These are phyloP conservation scores for Campylorhamphus procurvoides DNA, from an alignment of 2,113 vertebrate species.

Conservation along the genomic window DNA sequence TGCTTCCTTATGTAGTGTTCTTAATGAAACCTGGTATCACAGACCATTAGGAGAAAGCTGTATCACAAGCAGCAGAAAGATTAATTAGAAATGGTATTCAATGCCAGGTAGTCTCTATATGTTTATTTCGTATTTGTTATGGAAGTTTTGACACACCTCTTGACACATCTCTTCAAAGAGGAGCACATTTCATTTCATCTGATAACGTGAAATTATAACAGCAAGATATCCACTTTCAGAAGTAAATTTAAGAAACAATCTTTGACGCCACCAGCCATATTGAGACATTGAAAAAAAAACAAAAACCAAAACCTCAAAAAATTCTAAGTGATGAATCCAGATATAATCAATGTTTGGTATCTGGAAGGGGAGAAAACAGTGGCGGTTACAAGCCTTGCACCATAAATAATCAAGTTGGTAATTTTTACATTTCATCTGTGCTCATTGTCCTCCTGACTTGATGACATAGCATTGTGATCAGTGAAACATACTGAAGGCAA, in stretches of 20 bases:
- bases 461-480: background rate
- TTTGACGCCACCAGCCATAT: background rate
- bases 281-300: background rate
- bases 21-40: background rate
- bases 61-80: background rate
- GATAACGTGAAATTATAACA: background rate
- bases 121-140: background rate
- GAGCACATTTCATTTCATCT: background rate
- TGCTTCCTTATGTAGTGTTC: background rate
- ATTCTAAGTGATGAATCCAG: background rate
- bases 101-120: background rate
- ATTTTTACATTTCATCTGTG: background rate
- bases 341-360: background rate
- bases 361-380: background rate
- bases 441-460: background rate
- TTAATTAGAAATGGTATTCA: background rate
- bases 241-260: background rate
- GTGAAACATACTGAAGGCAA: background rate
- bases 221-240: background rate
- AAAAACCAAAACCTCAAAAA: background rate
- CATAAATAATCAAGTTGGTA: background rate
- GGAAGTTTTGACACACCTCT: background rate
- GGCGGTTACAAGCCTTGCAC: background rate
- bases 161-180: background rate
- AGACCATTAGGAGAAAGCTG: background rate